Evolutionary conservation across 2,888 invertebrate species (phyloP).

Genomic region (Anagyrus pseudococci): DNA sequence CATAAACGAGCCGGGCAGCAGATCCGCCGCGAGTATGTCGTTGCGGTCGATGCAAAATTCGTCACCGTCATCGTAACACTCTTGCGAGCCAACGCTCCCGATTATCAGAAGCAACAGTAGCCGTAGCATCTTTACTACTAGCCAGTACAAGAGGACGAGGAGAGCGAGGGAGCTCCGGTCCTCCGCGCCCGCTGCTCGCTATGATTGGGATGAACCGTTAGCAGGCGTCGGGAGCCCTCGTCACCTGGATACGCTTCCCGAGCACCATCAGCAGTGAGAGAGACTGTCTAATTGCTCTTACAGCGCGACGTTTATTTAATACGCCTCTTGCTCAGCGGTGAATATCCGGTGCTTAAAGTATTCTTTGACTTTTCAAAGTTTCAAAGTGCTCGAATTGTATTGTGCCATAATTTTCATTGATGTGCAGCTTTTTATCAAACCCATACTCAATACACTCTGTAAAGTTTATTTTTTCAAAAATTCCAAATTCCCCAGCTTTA

Average conservation of each 20-base stretch:
- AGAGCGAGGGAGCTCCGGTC: no score
- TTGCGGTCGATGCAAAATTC: slow-evolving; percentile 65
- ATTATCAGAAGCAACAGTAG: slow-evolving; percentile 9
- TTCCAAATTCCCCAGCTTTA: no score
- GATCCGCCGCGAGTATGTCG: slow-evolving; percentile 74
- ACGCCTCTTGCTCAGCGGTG: no score
- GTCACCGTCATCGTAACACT: slow-evolving; percentile 57
- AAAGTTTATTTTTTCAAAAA: no score
- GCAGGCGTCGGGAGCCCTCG: slow-evolving; percentile 14
- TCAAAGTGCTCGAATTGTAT: no score
- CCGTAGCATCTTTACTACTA: slow-evolving; percentile 2
- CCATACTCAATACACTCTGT: not conserved
- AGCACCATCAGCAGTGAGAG: no score
- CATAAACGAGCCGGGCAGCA: slow-evolving; percentile 72
- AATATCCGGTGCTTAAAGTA: no score
- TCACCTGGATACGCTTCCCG: not conserved
- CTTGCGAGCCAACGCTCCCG: slow-evolving; percentile 38
- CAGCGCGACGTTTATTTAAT: no score
- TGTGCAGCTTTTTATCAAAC: not conserved
- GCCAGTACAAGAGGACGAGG: not conserved
- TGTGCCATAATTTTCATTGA: not conserved
- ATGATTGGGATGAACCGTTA: slow-evolving; percentile 33
- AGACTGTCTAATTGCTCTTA: no score
- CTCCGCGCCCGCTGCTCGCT: slow-evolving; percentile 2
- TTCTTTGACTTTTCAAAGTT: no score